Evolutionary conservation across 2,888 invertebrate genomes (phyloP).

Genomic region (Watsonalla cultraria): DNA sequence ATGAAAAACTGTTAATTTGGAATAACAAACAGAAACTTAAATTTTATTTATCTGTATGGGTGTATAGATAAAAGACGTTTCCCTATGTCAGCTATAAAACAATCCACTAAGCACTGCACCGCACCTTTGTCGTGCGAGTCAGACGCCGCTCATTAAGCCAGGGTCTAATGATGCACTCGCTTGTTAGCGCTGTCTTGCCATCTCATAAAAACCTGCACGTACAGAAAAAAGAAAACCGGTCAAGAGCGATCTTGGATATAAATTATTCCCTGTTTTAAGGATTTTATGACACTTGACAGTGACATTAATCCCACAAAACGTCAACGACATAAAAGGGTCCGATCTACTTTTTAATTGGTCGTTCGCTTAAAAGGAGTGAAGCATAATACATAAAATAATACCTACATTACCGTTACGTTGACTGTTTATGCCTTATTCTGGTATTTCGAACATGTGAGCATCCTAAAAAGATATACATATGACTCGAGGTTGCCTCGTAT

Average conservation of each 20-base stretch:
- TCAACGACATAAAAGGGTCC: background rate
- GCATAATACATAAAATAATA: too few relatives aligned
- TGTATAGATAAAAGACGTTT: background rate
- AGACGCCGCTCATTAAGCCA: conserved; percentile 44
- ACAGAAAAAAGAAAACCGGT: conserved; percentile 24
- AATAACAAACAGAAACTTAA: too few relatives aligned
- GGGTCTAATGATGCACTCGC: conserved; percentile 57
- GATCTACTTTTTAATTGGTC: background rate
- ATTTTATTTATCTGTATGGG: too few relatives aligned
- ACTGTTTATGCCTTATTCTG: too few relatives aligned
- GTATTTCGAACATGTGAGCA: too few relatives aligned
- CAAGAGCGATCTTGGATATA: conserved; percentile 20
- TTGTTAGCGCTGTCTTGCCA: conserved; percentile 52
- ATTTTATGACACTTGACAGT: background rate
- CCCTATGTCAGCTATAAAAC: background rate
- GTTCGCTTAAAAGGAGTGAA: too few relatives aligned
- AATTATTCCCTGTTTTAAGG: background rate
- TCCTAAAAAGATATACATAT: too few relatives aligned
- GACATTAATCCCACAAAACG: conserved; percentile 3
- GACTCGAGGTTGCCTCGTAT: too few relatives aligned
- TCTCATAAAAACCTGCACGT: conserved; percentile 30
- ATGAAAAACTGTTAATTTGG: too few relatives aligned
- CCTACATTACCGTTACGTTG: too few relatives aligned
- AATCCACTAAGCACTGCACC: conserved; percentile 9
- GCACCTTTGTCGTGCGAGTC: conserved; percentile 25